Evolutionary conservation across 2,888 invertebrate species (phyloP), one percentile per base, ranked within the genome.

Genomic region (Pristionchus mayeri): DNA sequence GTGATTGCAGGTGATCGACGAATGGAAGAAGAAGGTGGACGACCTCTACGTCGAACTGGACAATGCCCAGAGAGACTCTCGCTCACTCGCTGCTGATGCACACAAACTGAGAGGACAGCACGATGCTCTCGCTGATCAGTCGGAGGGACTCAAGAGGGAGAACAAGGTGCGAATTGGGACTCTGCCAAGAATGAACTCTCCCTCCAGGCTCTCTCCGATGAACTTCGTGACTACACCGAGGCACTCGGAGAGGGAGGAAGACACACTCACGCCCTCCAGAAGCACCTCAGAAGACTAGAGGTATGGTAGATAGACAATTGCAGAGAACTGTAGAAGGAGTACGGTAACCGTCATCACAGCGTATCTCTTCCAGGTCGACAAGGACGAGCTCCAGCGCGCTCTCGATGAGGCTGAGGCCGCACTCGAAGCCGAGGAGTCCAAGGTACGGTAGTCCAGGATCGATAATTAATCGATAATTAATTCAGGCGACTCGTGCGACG

Each of bases 341-440:
- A 60, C 30, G 27, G 30, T 30, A 60, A 6, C 44, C 44, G 13
- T 44, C 63, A 63, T 63, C n/a, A 54, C 30, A 54, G 27, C n/a
- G 37, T 30, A 11, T 30, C 34, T 48, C n/a, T 27, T 82, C 0
- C 67, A 82, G 82, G 96, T 98, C 94, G 99, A 99, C 95, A 99
- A 99, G 95, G 98, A 99, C 93, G 99, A 99, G 94, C 96, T 99
- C 93, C 98, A 99, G 95, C 90, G 92, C 84, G 92, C 97, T 79
- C 86, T 90, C 78, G 90, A 99, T 94, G 99, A 99, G 94, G 85
- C 82, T 91, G 99, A 99, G 94, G 96, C 98, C 88, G 98, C 98
- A 91, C 95, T 99, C 91, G 98, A 99, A 95, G 98, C 98, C 94
- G 99, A 99, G 94, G 99, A 99, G 94, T 98, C 98, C 96, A 99